phyloP scores from a whole-genome alignment of 2,888 invertebrate genomes.

The Tridacna crocea region DNA sequence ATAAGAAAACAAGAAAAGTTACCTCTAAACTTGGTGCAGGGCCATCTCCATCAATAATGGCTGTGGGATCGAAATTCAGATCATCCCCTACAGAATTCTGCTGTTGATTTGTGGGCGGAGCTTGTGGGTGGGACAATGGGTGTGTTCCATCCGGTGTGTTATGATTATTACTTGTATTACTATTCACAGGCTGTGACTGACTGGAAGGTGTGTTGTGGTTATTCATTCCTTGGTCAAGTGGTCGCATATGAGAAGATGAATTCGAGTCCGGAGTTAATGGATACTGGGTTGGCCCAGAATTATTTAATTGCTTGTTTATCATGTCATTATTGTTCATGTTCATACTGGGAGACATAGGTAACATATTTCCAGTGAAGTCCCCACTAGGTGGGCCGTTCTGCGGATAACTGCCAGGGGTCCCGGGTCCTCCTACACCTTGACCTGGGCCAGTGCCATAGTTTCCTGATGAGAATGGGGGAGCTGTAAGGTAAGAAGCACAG shows the following conservation, averaged over 20 bases:
- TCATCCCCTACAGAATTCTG: constrained; percentile 65
- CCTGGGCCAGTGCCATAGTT: constrained; percentile 56
- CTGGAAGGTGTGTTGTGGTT: constrained; percentile 69
- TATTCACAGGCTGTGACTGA: constrained; percentile 67
- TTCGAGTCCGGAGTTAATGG: constrained; percentile 63
- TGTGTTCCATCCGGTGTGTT: constrained; percentile 70
- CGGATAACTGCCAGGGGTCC: constrained; percentile 58
- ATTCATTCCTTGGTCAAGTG: constrained; percentile 64
- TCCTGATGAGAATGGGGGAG: constrained; percentile 69
- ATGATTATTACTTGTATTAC: constrained; percentile 38
- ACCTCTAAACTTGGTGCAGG: constrained; percentile 94
- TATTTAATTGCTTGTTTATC: constrained; percentile 64
- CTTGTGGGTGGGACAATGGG: constrained; percentile 68
- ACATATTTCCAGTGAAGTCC: constrained; percentile 65
- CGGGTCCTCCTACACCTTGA: constrained; percentile 56
- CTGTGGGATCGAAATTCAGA: constrained; percentile 92
- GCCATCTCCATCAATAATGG: constrained; percentile 96
- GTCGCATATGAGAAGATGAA: constrained; percentile 66
- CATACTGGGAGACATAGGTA: constrained; percentile 64
- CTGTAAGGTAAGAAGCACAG: constrained; percentile 40
- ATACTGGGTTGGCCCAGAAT: constrained; percentile 55
- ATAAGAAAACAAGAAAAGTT: constrained; percentile 85
- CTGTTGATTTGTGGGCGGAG: constrained; percentile 56
- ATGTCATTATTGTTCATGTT: constrained; percentile 57
- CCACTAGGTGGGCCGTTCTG: constrained; percentile 61